Base-by-base conservation (phyloP, 2,888 invertebrate genomes). In the Frankliniella intonsa region DNA sequence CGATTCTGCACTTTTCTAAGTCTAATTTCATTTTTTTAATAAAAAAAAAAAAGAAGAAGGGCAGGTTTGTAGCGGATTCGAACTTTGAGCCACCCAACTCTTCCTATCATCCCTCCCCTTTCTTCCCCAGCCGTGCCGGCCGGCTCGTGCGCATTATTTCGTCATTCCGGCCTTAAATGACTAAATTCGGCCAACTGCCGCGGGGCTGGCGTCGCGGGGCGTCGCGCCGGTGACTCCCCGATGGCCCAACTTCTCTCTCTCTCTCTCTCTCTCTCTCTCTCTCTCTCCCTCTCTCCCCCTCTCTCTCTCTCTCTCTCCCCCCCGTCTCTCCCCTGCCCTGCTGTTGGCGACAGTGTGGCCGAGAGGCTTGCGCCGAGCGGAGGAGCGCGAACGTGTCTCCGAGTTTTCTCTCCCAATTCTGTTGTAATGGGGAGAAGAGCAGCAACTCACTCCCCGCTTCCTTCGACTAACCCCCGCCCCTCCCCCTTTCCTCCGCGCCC, bases 331-430 rank as follows among this genome's bases (percentile, higher is more conserved):
- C 62, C 62, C 17, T 17, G 5, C 62, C 17, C 62, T 38, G 62
- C 62, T 62, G n/a, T 62, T n/a, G 17, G 14, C 62, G 19, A 62
- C 19, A 62, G 62, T n/a, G 62, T 38, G 62, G 62, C 62, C 62
- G 14, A 17, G 62, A n/a, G 62, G 17, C 62, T 62, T n/a, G 62
- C 55, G 62, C 19, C 12, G 62, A 19, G 62, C 62, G 62, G 62
- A n/a, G 62, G 62, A 62, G 62, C 62, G 62, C 62, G 62, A 76
- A 69, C 69, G 69, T 22, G 69, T 22, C 69, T 22, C 22, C n/a
- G 25, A 76, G 69, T 76, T 76, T 76, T 76, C 69, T 76, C 69
- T 25, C 25, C 25, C 69, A 76, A 25, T 22, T 22, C 69, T n/a
- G 69, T 25, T 12, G 12, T 22, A 22, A 11, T 25, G 69, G 69